Base-by-base conservation (phyloP, 2,113 vertebrate genomes). In the Bufo bufo region DNA sequence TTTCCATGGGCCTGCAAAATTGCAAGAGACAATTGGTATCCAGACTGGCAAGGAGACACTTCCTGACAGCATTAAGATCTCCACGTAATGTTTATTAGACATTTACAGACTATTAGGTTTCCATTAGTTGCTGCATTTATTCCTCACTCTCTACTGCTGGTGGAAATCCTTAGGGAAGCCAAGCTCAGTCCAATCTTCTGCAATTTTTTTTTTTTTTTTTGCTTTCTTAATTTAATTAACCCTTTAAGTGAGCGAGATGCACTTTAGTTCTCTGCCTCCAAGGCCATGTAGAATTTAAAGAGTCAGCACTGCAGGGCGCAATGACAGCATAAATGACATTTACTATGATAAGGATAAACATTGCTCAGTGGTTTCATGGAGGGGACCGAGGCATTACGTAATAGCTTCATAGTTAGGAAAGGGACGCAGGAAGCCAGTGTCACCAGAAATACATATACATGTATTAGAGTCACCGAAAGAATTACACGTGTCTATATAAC, bases 51-150 rank as follows among this genome's bases (percentile, higher is more conserved):
- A 85, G 49, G 45, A 82, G 59, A 82, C 63, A 33, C 72, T 59
- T 79, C 77, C 56, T 80, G 50, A 56, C 52, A 56, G 49, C 49
- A 71, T 58, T 77, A 66, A 43, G 45, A 83, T 74, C 87, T 75
- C 56, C 72, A 9, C 11, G 56, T 59, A 77, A 66, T 85, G 59
- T 65, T 81, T 81, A 85, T 85, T 74, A 85, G 66, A 85, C 65
- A 85, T 81, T 69, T 82, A 56, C 79, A 82, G 65, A 83, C 78
- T 83, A 74, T 75, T 85, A 80, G 20, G 69, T 75, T 85, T 80
- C 83, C 82, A 85, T 85, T 80, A 85, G 59, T 78, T 66, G 77
- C 77, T 85, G 74, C 66, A 19, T 69, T 80, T 80, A 63, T 63
- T 77, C 72, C 49, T 78, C 47, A 78, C 1, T 58, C 54, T 77